Evolutionary conservation across 92 coral and sea anemone species (phyloP), one percentile per base, ranked within the genome.

Genomic region (Porites evermanni): DNA sequence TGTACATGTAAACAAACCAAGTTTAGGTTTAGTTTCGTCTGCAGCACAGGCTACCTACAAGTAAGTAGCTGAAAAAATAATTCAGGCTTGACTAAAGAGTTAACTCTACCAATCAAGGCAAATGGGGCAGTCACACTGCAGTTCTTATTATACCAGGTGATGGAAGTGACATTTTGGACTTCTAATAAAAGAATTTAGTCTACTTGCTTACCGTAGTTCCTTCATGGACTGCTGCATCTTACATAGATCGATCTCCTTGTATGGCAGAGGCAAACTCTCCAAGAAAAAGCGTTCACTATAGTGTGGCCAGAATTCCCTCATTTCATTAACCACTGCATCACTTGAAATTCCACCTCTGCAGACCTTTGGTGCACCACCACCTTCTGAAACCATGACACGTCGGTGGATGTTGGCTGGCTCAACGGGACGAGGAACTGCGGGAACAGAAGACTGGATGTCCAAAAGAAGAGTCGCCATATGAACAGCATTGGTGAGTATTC

Each of bases 391-490:
- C 70, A 64, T 70, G 4, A 88, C 84, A 51, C 89, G 79, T 85
- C 92, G 80, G 86, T 92, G 95, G 12, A 92, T 67, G 23, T 9
- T 69, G 61, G 78, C 21, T 47, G 82, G 58, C n/a, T 23, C 71
- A 61, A 17, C 68, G 23, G 88, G 88, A 52, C 73, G 70, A 21
- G 72, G 83, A 23, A 88, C 84, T 88, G 88, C 91, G 23, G 59
- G 13, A 12, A 67, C 67, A 54, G 86, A 8, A 51, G 74, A 75
- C n/a, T 88, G 84, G 2, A 84, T 61, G 74, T 89, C 85, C 60
- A 85, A 1, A 63, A 85, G 32, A 24, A 89, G 73, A 67, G 88
- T 92, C 29, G 95, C 88, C 95, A 85, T 89, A 76, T 92, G 95
- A 32, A 89, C 90, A 64, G 92, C 92, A 85, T 85, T 92, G 21